phyloP scores from a whole-genome alignment of 2,797 vertebrate genomes.

The Pseudotriccus pelzelni region DNA sequence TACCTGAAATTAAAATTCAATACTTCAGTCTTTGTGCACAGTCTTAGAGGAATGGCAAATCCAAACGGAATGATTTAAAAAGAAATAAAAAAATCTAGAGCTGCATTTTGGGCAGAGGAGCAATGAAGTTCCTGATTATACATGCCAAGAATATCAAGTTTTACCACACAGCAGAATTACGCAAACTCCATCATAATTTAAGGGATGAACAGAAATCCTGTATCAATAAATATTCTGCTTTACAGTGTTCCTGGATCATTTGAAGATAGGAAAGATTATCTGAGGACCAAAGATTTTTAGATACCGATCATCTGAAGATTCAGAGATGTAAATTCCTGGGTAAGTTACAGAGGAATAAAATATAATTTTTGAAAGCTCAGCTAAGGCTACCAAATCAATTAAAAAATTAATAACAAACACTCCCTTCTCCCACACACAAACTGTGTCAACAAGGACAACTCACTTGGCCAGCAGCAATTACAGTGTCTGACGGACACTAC shows the following conservation, averaged over 20 bases:
- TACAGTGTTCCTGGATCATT: fast-evolving
- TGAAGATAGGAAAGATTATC: not conserved
- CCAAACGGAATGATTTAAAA: not conserved
- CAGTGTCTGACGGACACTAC: not conserved
- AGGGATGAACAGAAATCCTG: not conserved
- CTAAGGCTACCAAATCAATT: not conserved
- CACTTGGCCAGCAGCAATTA: not conserved
- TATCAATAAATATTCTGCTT: not conserved
- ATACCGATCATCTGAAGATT: not conserved
- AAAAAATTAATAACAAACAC: not conserved
- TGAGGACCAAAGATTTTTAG: not conserved
- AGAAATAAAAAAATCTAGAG: not conserved
- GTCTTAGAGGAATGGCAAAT: not conserved
- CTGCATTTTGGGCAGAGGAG: not conserved
- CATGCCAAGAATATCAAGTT: not conserved
- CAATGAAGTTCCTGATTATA: not conserved
- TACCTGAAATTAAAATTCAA: not conserved
- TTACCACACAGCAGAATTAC: not conserved
- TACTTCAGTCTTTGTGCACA: not conserved
- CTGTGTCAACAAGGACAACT: not conserved
- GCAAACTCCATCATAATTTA: not conserved
- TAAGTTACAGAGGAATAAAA: not conserved
- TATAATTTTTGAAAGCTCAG: not conserved
- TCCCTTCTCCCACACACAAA: not conserved
- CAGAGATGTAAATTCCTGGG: fast-evolving